Base-by-base conservation (phyloP, 2,888 invertebrate genomes). In the Melolontha melolontha region DNA sequence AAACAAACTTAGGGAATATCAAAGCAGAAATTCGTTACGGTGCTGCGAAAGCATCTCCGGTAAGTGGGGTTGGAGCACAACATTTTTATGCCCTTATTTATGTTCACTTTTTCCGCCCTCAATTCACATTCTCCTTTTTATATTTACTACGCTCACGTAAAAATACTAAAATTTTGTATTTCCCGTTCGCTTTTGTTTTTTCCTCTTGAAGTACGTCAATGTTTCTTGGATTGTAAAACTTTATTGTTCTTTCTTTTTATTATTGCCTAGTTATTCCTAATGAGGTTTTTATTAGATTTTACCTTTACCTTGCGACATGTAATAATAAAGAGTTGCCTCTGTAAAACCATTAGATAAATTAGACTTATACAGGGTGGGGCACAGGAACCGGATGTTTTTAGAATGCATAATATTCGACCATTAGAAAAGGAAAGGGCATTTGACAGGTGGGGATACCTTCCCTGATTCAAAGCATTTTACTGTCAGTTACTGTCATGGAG, bases 41-140 rank as follows among this genome's bases (percentile, higher is more conserved):
- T 11, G 17, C 16, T 47, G 55, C 12, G 22, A 39, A 44, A 44
- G 44, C 44, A 16, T 12, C 11, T 44, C 16, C 12, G 17, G 40
- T 10, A 40, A 40, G 55, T 41, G 40, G 55, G 40, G 22, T 50
- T 50, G 86, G 77, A 99, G 88, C 72, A 97, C 97, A 34, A 34
- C 29, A 44, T 59, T 55, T 63, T 39, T 49, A 63, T 16, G 39
- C 49, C 8, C 39, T 63, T 63, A 63, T 63, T 63, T 63, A 49
- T 17, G 49, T 49, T 49, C 41, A 41, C 39, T 63, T 63, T 47
- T 47, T 49, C 22, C 17, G 17, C 40, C 34, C 39, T 41, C 50
- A 22, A 40, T 39, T 49, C 63, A 49, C 63, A 42, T 63, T 49
- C 34, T 6, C 29, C 40, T 17, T 49, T 63, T 63, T 63, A 63